A percentile compares a stretch with the other conserved stretches of the same genome.
Conservation (phyloP, 2,113 vertebrate genomes). For the Chinchilla lanigera region DNA sequence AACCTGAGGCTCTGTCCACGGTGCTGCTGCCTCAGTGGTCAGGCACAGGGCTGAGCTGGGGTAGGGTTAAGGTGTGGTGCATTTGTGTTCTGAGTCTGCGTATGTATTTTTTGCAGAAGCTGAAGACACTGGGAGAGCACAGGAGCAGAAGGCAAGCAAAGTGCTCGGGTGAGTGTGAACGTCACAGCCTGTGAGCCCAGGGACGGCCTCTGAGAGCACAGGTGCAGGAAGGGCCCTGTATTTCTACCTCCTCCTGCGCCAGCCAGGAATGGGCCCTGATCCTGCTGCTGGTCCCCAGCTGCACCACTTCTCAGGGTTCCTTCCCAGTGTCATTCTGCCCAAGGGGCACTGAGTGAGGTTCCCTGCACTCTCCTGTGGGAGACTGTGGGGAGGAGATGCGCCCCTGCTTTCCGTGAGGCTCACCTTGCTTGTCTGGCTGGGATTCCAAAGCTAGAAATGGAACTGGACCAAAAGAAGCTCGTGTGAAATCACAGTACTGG, state of each 20-base stretch:
- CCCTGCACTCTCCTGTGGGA: no score
- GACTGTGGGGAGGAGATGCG: no score
- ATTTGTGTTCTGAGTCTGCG: background rate
- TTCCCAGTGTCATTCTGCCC: no score
- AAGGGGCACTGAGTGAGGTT: no score
- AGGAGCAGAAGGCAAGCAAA: background rate
- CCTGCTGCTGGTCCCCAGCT: background rate
- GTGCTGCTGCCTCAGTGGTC: background rate
- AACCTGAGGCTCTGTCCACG: no score
- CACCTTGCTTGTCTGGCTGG: no score
- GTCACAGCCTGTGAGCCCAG: background rate
- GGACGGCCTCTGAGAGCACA: background rate
- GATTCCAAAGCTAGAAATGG: no score
- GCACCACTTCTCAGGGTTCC: background rate
- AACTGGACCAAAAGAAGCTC: no score
- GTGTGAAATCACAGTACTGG: no score
- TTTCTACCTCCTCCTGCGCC: background rate
- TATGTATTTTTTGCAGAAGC: background rate
- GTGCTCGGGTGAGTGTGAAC: background rate
- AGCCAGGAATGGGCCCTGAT: background rate
- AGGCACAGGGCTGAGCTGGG: background rate
- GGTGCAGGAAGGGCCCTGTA: background rate
- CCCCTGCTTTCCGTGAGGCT: no score
- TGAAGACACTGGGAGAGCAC: background rate
- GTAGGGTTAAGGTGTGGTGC: background rate